These are phyloP conservation scores for Epizoanthus scotinus DNA, from an alignment of 92 coral and sea anemone species.

Conservation along the genomic window DNA sequence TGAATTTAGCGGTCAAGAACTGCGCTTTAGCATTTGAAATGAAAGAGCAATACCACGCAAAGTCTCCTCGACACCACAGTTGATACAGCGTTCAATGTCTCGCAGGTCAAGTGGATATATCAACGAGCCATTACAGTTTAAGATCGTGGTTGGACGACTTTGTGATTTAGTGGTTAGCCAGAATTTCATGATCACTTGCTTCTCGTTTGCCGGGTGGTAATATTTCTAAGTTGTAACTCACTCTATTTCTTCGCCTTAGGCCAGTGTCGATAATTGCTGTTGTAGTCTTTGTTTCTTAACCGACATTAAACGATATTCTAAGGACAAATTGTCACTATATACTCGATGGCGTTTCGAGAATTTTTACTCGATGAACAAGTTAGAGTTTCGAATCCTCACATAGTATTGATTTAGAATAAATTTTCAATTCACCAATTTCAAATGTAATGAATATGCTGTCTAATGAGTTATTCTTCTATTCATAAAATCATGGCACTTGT, in stretches of 20 bases:
- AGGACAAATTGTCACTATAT: slow-evolving; percentile 58
- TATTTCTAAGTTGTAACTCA: slow-evolving; percentile 25
- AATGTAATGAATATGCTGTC: slow-evolving; percentile 19
- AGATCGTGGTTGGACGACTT: slow-evolving; percentile 28
- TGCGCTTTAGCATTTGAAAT: slow-evolving; percentile 18
- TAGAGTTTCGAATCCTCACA: not conserved
- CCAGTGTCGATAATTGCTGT: slow-evolving; percentile 43
- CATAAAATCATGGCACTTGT: slow-evolving; percentile 28
- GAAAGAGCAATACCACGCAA: slow-evolving; percentile 41
- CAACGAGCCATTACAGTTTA: slow-evolving; percentile 33
- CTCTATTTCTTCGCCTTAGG: slow-evolving; percentile 43
- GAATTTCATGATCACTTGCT: slow-evolving; percentile 38
- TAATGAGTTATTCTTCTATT: slow-evolving; percentile 24
- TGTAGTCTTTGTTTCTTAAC: slow-evolving; percentile 53
- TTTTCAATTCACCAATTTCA: slow-evolving; percentile 17
- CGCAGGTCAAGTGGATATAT: slow-evolving; percentile 39
- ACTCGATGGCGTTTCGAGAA: slow-evolving; percentile 11
- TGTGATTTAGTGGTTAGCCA: slow-evolving; percentile 15
- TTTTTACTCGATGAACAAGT: slow-evolving; percentile 1
- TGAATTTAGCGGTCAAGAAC: slow-evolving; percentile 37
- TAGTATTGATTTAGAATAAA: slow-evolving; percentile 25
- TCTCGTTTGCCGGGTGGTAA: slow-evolving; percentile 32
- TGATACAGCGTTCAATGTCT: slow-evolving; percentile 7
- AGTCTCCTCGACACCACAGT: not conserved
- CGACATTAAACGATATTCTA: slow-evolving; percentile 76